These are phyloP conservation scores for Chalcis sispes DNA, from an alignment of 2,888 invertebrate genomes.

Conservation along the genomic window DNA sequence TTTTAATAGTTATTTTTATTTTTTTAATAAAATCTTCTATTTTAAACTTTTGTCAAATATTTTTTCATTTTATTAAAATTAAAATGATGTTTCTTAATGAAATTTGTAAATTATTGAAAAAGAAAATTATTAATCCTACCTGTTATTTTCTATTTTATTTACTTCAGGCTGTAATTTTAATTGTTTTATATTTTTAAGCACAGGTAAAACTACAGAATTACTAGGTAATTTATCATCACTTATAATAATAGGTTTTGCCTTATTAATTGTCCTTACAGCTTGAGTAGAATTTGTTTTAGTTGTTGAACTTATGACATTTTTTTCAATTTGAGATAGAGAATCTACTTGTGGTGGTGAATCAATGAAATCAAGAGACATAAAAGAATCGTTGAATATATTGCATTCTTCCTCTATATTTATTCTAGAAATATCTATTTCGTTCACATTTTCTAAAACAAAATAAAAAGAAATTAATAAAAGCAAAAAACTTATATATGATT, in stretches of 20 bases:
- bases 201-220: slow-evolving; percentile 44
- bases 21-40: too few species aligned
- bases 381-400: background rate
- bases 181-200: background rate
- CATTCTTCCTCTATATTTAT: slow-evolving; percentile 6
- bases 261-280: background rate
- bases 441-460: too few species aligned
- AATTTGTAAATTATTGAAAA: too few species aligned
- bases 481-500: too few species aligned
- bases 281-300: background rate
- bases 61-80: too few species aligned
- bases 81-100: too few species aligned
- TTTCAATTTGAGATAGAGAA: background rate
- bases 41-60: too few species aligned
- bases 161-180: too few species aligned
- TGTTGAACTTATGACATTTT: background rate
- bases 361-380: background rate
- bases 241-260: slow-evolving; percentile 52
- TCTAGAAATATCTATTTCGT: too few species aligned
- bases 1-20: too few species aligned
- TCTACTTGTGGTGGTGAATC: slow-evolving; percentile 9
- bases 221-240: slow-evolving; percentile 55
- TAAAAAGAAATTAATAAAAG: too few species aligned
- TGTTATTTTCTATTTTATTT: background rate
- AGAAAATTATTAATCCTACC: slow-evolving; percentile 4